Conservation (phyloP, 2,888 invertebrate species). For the Acanthosepion pharaonis region DNA sequence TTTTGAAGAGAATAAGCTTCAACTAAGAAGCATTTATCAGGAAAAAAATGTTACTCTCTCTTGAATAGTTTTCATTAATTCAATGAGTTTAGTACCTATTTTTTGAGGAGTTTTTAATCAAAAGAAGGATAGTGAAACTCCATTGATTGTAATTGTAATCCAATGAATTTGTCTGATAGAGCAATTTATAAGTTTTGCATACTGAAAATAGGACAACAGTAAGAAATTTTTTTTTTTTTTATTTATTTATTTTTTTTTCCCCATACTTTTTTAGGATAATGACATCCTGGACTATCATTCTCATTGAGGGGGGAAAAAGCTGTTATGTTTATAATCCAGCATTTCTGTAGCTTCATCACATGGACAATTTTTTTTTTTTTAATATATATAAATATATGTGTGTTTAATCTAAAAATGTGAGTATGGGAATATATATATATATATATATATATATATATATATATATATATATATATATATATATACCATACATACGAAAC, state of each 20-base stretch:
- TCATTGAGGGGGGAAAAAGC: neutral
- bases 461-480: neutral
- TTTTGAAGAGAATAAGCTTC: too few relatives aligned
- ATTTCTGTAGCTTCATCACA: conserved; percentile 17
- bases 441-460: conserved; percentile 5
- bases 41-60: neutral
- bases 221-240: neutral
- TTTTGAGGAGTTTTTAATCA: neutral
- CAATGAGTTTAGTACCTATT: neutral
- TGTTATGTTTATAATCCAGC: neutral
- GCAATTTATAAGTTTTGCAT: neutral
- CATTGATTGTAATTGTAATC: neutral
- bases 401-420: neutral
- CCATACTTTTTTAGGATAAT: neutral
- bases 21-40: neutral
- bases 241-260: neutral
- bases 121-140: neutral
- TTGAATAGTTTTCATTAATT: neutral
- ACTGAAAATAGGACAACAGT: neutral
- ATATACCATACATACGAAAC: neutral
- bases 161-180: neutral
- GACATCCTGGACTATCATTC: neutral
- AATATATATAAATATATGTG: neutral
- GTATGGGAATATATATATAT: neutral
- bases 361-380: neutral